Evolutionary conservation across 2,113 vertebrate species (phyloP).

Genomic region (Ifrita kowaldi): DNA sequence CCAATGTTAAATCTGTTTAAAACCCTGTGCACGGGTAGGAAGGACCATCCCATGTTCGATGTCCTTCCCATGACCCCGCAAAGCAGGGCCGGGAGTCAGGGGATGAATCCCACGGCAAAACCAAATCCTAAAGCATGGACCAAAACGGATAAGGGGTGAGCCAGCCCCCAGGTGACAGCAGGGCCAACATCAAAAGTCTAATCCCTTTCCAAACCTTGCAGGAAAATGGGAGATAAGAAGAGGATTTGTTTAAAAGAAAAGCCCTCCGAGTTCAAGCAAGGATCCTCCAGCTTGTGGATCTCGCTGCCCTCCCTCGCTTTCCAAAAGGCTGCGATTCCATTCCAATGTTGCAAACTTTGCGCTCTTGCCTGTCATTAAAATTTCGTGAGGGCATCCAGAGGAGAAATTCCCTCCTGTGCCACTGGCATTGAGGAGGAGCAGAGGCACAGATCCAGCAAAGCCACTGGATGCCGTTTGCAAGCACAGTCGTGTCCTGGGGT

Average conservation of each 20-base stretch:
- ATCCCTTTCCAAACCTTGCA: not conserved
- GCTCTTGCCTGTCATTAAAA: not conserved
- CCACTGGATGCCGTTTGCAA: not conserved
- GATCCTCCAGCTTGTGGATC: not conserved
- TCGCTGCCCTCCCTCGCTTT: not conserved
- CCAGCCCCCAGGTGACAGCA: not conserved
- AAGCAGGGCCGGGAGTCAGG: not conserved
- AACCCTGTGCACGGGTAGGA: rapidly evolving
- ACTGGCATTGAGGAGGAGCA: not conserved
- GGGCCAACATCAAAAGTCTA: not conserved
- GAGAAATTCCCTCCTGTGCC: not conserved
- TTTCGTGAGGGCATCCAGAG: not conserved
- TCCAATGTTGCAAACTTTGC: rapidly evolving
- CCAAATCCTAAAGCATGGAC: not conserved
- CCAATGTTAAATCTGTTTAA: not conserved
- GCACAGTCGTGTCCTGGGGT: not conserved
- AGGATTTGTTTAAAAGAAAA: not conserved
- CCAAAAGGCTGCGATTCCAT: not conserved
- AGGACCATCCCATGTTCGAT: not conserved
- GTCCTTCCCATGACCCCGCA: not conserved
- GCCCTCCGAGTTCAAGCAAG: not conserved
- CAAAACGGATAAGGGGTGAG: not conserved
- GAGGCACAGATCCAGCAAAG: not conserved
- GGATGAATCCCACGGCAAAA: not conserved
- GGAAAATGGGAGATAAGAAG: not conserved